These are phyloP conservation scores for Phalera bucephala DNA, from an alignment of 2,888 invertebrate species.

Conservation along the genomic window DNA sequence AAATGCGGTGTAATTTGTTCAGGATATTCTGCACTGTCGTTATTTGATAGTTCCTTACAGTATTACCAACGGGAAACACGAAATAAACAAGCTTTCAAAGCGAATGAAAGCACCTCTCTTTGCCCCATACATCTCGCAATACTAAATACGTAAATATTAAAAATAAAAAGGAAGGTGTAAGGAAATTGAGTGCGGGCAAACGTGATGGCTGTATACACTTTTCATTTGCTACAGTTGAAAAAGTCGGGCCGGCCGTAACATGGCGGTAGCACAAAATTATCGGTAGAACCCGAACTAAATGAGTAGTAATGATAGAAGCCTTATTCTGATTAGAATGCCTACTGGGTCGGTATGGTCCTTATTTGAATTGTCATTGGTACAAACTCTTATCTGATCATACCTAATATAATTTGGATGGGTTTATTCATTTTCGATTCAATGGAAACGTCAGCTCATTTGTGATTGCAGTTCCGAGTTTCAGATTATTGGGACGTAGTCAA, in stretches of 20 bases:
- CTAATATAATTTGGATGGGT: too few relatives aligned
- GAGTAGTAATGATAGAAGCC: slow-evolving; percentile 33
- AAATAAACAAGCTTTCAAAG: too few relatives aligned
- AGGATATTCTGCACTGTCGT: too few relatives aligned
- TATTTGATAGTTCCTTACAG: too few relatives aligned
- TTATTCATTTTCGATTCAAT: slow-evolving; percentile 40
- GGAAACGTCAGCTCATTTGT: slow-evolving; percentile 31
- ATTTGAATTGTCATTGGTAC: slow-evolving; percentile 33
- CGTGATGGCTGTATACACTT: slow-evolving; percentile 35
- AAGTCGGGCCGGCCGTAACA: slow-evolving; percentile 29
- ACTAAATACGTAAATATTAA: slow-evolving; percentile 36
- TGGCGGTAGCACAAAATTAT: slow-evolving; percentile 32
- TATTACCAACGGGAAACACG: too few relatives aligned
- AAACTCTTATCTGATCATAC: slow-evolving; percentile 40
- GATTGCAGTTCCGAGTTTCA: slow-evolving; percentile 17
- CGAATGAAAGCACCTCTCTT: too few relatives aligned
- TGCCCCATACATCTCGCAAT: slow-evolving; percentile 15
- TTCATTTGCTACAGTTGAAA: slow-evolving; percentile 40
- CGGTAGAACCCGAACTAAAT: slow-evolving; percentile 33
- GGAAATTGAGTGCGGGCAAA: slow-evolving; percentile 34
- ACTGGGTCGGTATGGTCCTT: slow-evolving; percentile 27
- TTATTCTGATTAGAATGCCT: slow-evolving; percentile 44
- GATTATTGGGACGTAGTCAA: slow-evolving; percentile 14
- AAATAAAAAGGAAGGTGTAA: slow-evolving; percentile 34
- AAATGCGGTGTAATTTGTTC: too few relatives aligned